Evolutionary conservation across 2,113 vertebrate species (phyloP).

Genomic region (Sinocyclocheilus anophthalmus): DNA sequence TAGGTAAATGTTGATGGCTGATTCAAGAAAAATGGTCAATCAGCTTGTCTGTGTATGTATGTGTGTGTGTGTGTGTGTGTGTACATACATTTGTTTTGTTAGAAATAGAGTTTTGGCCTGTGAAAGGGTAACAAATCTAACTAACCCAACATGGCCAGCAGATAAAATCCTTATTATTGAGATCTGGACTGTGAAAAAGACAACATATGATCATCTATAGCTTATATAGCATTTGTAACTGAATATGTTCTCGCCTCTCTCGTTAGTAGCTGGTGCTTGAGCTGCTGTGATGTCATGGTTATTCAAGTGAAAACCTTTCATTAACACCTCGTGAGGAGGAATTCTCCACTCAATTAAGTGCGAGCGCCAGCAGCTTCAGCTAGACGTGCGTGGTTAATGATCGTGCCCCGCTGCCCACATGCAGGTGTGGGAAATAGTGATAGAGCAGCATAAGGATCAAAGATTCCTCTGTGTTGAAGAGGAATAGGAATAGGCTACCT

Average conservation of each 20-base stretch:
- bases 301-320: constrained; percentile 18
- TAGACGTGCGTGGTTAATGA: constrained; percentile 45
- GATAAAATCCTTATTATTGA: neutral
- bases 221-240: neutral
- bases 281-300: constrained; percentile 32
- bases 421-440: constrained; percentile 21
- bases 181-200: neutral
- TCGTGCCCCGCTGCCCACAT: constrained; percentile 52
- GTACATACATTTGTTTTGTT: too few species aligned
- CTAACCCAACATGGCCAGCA: too few species aligned
- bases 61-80: too few species aligned
- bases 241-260: neutral
- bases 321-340: constrained; percentile 34
- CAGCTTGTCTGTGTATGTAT: too few species aligned
- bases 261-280: constrained; percentile 3
- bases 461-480: neutral
- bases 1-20: too few species aligned
- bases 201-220: neutral
- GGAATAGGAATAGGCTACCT: neutral
- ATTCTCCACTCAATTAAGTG: constrained; percentile 54
- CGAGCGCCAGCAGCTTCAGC: constrained; percentile 20
- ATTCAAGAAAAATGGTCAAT: too few species aligned
- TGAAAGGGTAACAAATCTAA: neutral
- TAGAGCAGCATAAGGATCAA: neutral
- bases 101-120: neutral